Base-by-base conservation (phyloP, 2,888 invertebrate genomes). In the Ophion obscuratus region DNA sequence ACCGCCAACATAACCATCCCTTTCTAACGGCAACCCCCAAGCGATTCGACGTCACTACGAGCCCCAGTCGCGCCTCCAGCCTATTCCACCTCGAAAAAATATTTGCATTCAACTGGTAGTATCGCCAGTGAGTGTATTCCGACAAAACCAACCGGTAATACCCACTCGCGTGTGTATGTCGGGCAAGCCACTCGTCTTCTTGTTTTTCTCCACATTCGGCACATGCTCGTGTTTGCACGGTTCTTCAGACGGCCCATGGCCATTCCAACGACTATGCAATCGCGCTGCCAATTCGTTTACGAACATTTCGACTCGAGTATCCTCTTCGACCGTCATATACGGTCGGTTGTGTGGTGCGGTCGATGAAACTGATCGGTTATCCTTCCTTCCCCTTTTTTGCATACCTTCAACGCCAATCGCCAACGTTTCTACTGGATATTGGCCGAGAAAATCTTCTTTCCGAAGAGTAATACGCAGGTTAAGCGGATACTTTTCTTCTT, bases 101-200 rank as follows among this genome's bases (percentile, higher is more conserved):
- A 91, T 92, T 92, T 92, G 90, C 91, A 90, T 91, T 90, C 89
- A 89, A 88, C 91, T 89, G 89, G 91, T 89, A 89, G 88, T 88
- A 82, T 67, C 83, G 75, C 59, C 62, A 75, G 86, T 79, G 67
- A 66, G 64, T 75, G 83, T 80, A 68, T 84, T 53, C 81, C 70
- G 73, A 75, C 78, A 66, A 81, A 78, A 86, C 75, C 74, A 75
- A 70, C 66, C 62, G 31, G 59, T 81, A 81, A 66, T 81, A 75
- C 67, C 40, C 68, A 47, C 68, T 47, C 77, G 66, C 47, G 27
- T 59, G 36, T 70, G 47, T 62, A 61, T 44, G 75, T 70, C 44
- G 71, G 82, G 73, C 84, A 75, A 74, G 80, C 83, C 78, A 87
- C 84, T 87, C 88, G 86, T 87, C 86, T 86, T 71, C 86, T 88